phyloP scores from a whole-genome alignment of 2,113 vertebrate species.

The Oplegnathus fasciatus region DNA sequence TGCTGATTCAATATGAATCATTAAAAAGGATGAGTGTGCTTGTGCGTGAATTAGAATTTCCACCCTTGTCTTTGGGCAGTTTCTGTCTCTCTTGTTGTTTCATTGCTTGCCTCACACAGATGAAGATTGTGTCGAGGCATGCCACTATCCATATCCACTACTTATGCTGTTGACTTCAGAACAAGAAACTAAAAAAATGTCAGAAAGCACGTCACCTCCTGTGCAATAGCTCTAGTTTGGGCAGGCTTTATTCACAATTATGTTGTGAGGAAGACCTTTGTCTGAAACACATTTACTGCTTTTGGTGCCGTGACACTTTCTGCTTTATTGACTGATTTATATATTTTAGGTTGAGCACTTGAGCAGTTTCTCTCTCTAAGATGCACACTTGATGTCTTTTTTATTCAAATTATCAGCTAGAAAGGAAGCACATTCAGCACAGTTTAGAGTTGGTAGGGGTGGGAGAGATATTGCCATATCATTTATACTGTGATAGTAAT shows the following conservation, averaged over 20 bases:
- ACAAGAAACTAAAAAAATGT: neutral
- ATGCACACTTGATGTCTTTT: neutral
- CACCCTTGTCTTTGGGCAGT: slow-evolving; percentile 1
- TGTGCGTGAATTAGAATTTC: slow-evolving; percentile 15
- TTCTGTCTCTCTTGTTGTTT: slow-evolving; percentile 16
- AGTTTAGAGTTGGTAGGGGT: neutral
- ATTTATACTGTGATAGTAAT: neutral
- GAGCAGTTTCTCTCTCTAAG: neutral
- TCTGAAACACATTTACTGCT: neutral
- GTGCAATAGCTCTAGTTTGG: neutral
- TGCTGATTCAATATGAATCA: slow-evolving; percentile 49
- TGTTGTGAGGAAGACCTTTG: slow-evolving; percentile 1
- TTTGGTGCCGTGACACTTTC: neutral
- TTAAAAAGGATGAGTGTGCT: slow-evolving; percentile 35
- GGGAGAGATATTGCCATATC: neutral
- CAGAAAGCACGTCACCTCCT: neutral
- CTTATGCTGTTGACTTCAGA: slow-evolving; percentile 5
- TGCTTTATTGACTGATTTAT: neutral
- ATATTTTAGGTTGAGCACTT: neutral
- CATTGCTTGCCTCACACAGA: neutral
- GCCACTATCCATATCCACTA: neutral
- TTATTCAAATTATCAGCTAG: slow-evolving; percentile 7
- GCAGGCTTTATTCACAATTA: neutral
- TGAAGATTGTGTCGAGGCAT: neutral
- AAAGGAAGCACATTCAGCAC: neutral